Base-by-base conservation (phyloP, 2,888 invertebrate genomes). In the Morpho helenor region DNA sequence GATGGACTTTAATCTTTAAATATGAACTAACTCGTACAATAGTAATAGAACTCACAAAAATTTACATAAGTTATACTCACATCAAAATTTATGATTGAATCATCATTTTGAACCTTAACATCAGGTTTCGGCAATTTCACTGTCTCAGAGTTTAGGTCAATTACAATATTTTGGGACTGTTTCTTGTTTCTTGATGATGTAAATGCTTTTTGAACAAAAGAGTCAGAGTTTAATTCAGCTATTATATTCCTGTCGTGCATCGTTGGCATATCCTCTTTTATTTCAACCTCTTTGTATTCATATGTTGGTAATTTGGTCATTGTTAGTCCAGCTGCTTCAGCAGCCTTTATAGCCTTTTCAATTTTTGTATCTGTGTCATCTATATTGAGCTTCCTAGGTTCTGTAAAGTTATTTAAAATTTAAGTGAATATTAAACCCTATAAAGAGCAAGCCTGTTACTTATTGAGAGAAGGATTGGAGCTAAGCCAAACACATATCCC, bases 191-290 rank as follows among this genome's bases (percentile, higher is more conserved):
- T 88, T 42, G 91, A 91, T 0, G 93, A 92, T 1, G 92, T 91
- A 64, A 93, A 93, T 1, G 91, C 63, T 65, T 93, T 93, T 1
- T 92, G 94, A 8, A 92, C 87, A 79, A 95, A 96, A 9, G 91
- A 89, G 61, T 95, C 95, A 61, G 91, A 92, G 70, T 96, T 95
- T 46, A 95, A 92, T 71, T 95, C 94, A 2, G 93, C 93, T n/a
- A 95, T 73, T 7, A 94, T 80, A 66, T 93, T 91, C 59, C 84
- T 82, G 64, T 93, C 92, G 64, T 92, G 86, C 48, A 91, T 90
- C 47, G 91, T 87, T 0, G 90, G 90, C 87, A 91, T 90, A 53
- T 91, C 89, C 68, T 88, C 91, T 66, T 88, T 90, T 8, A 91
- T 67, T 66, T 84, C 82, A 7, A 90, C 81, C 58, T 88, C 88